phyloP scores from a whole-genome alignment of 2,797 vertebrate genomes.

The Phrynocephalus forsythii region DNA sequence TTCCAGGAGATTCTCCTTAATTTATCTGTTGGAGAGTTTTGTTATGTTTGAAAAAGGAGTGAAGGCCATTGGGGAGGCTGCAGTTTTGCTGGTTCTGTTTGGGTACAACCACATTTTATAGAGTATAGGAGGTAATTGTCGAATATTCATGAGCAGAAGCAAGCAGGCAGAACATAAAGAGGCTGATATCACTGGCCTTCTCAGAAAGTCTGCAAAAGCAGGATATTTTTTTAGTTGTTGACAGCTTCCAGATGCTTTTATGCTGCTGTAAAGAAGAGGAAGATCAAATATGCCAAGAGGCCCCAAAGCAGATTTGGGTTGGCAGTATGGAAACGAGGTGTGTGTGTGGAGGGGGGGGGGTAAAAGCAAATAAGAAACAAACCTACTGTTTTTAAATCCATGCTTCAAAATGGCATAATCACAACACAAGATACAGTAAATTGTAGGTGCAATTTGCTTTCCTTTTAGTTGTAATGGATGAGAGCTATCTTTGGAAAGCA shows the following conservation, averaged over 20 bases:
- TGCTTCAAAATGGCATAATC: background rate
- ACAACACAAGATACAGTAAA: background rate
- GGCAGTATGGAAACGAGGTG: background rate
- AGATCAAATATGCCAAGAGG: background rate
- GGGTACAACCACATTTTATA: background rate
- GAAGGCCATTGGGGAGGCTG: background rate
- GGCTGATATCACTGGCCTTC: background rate
- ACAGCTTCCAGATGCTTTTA: slow-evolving; percentile 5
- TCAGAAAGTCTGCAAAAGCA: slow-evolving; percentile 1
- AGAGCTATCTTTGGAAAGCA: background rate
- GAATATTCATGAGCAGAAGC: background rate
- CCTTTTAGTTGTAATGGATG: background rate
- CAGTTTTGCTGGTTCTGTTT: background rate
- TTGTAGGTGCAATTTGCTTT: background rate
- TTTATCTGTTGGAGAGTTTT: background rate
- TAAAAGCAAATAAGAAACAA: background rate
- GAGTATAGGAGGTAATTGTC: background rate
- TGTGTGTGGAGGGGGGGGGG: background rate
- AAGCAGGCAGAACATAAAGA: background rate
- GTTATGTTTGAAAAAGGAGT: background rate
- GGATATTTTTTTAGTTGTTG: slow-evolving; percentile 17
- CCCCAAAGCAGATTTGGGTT: background rate
- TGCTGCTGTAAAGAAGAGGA: background rate
- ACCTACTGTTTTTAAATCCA: background rate
- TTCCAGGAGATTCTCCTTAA: background rate